Evolutionary conservation across 1,140 invertebrate genomes (phyloP), one percentile per base, ranked within the genome.

Genomic region (Aporrectodea caliginosa): DNA sequence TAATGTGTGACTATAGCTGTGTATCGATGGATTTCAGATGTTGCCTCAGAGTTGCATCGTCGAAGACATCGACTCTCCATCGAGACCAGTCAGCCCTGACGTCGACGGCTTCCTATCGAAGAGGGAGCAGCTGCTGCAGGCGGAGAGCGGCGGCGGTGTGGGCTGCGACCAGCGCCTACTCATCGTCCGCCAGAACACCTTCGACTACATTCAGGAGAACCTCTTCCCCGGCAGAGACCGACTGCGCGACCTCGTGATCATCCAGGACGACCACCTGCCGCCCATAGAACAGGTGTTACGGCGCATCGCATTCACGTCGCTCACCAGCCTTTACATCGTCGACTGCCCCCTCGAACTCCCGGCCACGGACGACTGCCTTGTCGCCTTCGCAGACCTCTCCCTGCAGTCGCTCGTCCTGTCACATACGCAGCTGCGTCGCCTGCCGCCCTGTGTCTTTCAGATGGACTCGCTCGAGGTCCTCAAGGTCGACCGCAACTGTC

Each of bases 391-490:
- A 30, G 78, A 79, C 31, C 58, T 58, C 6, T 58, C 43, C 6
- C 43, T 81, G 14, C 79, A 30, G n/a, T 72, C 80, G 35, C 72
- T 81, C 68, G 75, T 81, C 33, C 80, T 81, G 29, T 81, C 80
- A 16, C 76, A 78, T 16, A 81, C 80, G 22, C 80, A 81, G 76
- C 73, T 81, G 72, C 35, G 73, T 29, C 76, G 73, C 30, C 77
- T 81, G 29, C 80, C 80, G 35, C 32, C n/a, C n/a, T 32, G 30
- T 2, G 77, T 81, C 73, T 81, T 81, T 71, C 35, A 81, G 31
- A 78, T 81, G 70, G 70, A 58, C 27, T 74, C 80, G 1, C 73
- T 81, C 29, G 76, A 81, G 29, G 77, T 81, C 34, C 72, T 81
- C 16, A 81, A 81, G 73, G 72, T 81, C 30, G 77, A 81, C 72